Base-by-base conservation (phyloP, 1,140 invertebrate genomes). In the Polyergus mexicanus region DNA sequence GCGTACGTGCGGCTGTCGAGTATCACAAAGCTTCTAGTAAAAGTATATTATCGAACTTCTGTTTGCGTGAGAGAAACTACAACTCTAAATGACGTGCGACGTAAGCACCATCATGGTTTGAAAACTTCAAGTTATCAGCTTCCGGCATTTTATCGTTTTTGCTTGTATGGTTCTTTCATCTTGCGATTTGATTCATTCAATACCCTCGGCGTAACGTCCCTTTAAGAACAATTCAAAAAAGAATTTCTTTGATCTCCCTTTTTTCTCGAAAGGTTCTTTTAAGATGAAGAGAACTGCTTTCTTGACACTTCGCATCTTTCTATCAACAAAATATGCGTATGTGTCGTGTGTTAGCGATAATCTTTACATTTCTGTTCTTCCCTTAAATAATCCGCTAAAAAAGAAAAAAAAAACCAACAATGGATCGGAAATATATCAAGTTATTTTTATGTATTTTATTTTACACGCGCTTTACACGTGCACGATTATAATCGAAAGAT, bases 51-150 rank as follows among this genome's bases (percentile, higher is more conserved):
- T 5, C 47, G 54, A 78, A 56, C 51, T 81, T 72, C 35, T 35
- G 35, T 56, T 58, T 51, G 78, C 22, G 78, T 68, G 66, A 81
- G 47, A 51, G 47, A 19, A 51, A 71, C 66, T 72, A 35, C 16
- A 71, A 81, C 35, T 72, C 35, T 22, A 72, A 81, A 72, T 81
- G 78, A 81, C 78, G 66, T 81, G 71, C 66, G 66, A 81, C 78
- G 66, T 81, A 71, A 81, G 66, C 78, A 16, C 66, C 66, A 68
- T 81, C 54, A 66, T 13, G 32, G 76, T 44, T 71, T 58, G 65
- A 38, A 81, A 81, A 81, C 78, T 81, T 72, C 51, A 72, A 81
- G 35, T 68, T 81, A 66, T 81, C 78, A 35, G 78, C 54, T 69
- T 69, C 65, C 65, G 65, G 66, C 25, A 47, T 81, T 68, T 81